Conservation (phyloP, 2,113 vertebrate species). For the Tachysurus fulvidraco region DNA sequence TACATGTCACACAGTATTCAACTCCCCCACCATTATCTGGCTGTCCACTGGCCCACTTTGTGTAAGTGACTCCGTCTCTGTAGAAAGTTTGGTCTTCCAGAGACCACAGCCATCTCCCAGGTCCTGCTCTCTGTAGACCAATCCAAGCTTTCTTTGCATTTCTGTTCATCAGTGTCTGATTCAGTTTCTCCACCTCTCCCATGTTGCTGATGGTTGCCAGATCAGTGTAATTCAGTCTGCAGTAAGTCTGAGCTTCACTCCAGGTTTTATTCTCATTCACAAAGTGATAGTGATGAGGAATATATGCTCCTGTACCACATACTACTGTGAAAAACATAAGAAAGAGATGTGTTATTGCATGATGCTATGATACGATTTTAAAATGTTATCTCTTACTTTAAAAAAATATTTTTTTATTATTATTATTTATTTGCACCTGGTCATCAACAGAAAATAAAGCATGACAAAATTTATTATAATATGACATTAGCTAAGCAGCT, state of each 20-base stretch:
- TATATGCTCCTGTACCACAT: background rate
- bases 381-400: background rate
- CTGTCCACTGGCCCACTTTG: background rate
- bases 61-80: background rate
- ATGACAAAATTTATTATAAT: too few relatives aligned
- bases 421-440: too few relatives aligned
- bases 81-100: background rate
- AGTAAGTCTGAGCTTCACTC: slow-evolving; percentile 25
- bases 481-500: too few relatives aligned
- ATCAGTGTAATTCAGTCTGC: background rate
- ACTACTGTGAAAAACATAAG: background rate
- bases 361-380: background rate
- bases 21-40: background rate
- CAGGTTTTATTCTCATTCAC: slow-evolving; percentile 30
- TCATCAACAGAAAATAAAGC: too few relatives aligned
- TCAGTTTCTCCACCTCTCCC: slow-evolving; percentile 15
- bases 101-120: slow-evolving; percentile 26
- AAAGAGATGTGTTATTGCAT: background rate
- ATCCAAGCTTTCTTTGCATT: background rate
- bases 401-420: too few relatives aligned
- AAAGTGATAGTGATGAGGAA: slow-evolving; percentile 28
- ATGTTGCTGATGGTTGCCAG: slow-evolving; percentile 19
- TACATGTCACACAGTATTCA: background rate
- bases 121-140: too few relatives aligned
- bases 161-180: background rate